These are phyloP conservation scores for Cantharis nigra DNA, from an alignment of 2,888 invertebrate species.

Conservation along the genomic window DNA sequence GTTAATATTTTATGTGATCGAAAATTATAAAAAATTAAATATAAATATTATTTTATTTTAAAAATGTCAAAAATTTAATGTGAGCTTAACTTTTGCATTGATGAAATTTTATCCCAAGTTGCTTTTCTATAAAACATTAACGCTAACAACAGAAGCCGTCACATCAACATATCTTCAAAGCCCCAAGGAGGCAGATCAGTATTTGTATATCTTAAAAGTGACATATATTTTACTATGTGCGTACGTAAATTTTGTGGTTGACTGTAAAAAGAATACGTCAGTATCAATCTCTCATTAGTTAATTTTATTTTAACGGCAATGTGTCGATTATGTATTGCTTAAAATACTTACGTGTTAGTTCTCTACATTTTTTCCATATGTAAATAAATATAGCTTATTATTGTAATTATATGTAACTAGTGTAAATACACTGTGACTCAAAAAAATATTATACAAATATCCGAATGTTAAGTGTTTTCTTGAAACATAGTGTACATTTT, in stretches of 20 bases:
- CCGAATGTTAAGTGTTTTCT: constrained; percentile 18
- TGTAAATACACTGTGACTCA: constrained; percentile 27
- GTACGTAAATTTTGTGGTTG: constrained; percentile 32
- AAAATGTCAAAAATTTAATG: neutral
- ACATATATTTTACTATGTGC: constrained; percentile 38
- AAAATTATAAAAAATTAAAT: too few relatives aligned
- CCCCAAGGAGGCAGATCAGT: constrained; percentile 31
- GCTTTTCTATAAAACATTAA: neutral
- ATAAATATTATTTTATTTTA: neutral
- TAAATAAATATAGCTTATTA: constrained; percentile 39
- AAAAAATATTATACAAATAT: constrained; percentile 16
- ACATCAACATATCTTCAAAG: constrained; percentile 40
- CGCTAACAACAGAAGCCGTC: constrained; percentile 38
- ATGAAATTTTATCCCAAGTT: constrained; percentile 1
- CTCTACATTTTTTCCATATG: constrained; percentile 38
- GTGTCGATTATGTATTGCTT: constrained; percentile 34
- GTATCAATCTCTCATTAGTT: constrained; percentile 28
- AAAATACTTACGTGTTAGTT: constrained; percentile 37
- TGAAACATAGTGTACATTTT: constrained; percentile 28
- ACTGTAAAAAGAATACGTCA: constrained; percentile 28
- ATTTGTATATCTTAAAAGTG: constrained; percentile 33
- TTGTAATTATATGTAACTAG: constrained; percentile 41
- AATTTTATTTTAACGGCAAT: constrained; percentile 34
- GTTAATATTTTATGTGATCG: too few relatives aligned
- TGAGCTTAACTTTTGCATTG: neutral